Percentiles rank a stretch among this genome's conserved stretches.
phyloP scores from a whole-genome alignment of 2,113 vertebrate species.

The Crypturellus undulatus region DNA sequence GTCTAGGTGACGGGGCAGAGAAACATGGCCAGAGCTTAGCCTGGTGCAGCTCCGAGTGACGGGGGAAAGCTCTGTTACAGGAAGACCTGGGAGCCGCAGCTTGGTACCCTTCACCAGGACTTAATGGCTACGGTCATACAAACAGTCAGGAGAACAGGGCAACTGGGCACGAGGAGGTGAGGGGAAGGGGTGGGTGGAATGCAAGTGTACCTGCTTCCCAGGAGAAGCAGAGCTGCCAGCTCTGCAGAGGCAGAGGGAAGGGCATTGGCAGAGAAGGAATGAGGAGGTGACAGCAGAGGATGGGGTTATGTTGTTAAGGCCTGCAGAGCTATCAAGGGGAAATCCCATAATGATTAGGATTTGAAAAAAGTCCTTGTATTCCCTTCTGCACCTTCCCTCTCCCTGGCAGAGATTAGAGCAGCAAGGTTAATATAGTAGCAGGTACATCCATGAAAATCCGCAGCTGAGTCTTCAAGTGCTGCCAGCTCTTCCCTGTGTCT shows the following conservation, averaged over 20 bases:
- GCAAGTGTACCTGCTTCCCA: constrained; percentile 39
- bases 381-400: constrained; percentile 24
- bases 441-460: constrained; percentile 21
- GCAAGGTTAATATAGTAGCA: constrained; percentile 9
- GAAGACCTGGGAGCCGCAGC: neutral
- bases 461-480: neutral
- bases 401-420: constrained; percentile 33
- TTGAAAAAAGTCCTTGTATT: neutral
- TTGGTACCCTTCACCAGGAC: neutral
- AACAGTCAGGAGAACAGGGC: neutral
- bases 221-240: constrained; percentile 23
- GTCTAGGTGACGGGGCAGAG: neutral
- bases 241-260: neutral
- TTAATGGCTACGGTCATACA: neutral
- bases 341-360: neutral
- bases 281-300: neutral
- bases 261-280: neutral
- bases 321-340: neutral
- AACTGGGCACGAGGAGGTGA: neutral
- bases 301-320: neutral
- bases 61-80: neutral
- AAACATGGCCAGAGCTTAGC: neutral
- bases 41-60: neutral
- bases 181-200: neutral
- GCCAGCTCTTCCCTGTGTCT: neutral